Evolutionary conservation across 1,140 invertebrate genomes (phyloP).

Genomic region (Pristionchus pacificus): DNA sequence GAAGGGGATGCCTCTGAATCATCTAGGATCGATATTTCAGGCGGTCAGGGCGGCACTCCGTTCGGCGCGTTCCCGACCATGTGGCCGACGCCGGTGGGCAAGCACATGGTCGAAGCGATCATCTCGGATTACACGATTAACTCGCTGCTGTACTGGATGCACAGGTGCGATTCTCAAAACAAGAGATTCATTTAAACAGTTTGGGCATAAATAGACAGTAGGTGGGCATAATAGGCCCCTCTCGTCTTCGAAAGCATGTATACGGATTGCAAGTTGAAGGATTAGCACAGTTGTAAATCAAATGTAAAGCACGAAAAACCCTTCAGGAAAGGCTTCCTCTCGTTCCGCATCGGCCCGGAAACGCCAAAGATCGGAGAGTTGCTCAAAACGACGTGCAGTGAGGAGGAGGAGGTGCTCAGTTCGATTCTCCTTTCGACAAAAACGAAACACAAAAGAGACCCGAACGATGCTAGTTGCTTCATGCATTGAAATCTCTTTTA

Average conservation of each 20-base stretch:
- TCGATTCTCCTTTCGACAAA: too few species aligned
- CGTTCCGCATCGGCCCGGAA: constrained; percentile 51
- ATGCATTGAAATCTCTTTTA: too few species aligned
- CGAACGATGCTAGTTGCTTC: too few species aligned
- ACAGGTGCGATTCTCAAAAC: constrained; percentile 12
- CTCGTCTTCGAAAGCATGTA: background rate
- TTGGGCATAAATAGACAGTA: too few species aligned
- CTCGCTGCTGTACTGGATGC: constrained; percentile 52
- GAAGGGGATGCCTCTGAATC: background rate
- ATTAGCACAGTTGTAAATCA: too few species aligned
- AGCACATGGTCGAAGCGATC: constrained; percentile 53
- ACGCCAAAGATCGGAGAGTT: constrained; percentile 56
- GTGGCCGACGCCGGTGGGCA: constrained; percentile 43
- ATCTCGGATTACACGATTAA: constrained; percentile 54
- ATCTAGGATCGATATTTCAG: background rate
- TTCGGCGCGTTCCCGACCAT: constrained; percentile 55
- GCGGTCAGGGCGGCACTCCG: constrained; percentile 46
- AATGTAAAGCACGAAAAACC: too few species aligned
- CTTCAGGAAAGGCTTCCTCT: constrained; percentile 49
- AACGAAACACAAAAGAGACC: too few species aligned
- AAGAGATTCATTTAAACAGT: too few species aligned
- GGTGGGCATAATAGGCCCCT: too few species aligned
- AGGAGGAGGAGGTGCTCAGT: constrained; percentile 51
- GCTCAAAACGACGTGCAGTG: constrained; percentile 53
- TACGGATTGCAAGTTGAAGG: too few species aligned